Evolutionary conservation across 2,797 vertebrate genomes (phyloP).

Genomic region (Myripristis jacobus): DNA sequence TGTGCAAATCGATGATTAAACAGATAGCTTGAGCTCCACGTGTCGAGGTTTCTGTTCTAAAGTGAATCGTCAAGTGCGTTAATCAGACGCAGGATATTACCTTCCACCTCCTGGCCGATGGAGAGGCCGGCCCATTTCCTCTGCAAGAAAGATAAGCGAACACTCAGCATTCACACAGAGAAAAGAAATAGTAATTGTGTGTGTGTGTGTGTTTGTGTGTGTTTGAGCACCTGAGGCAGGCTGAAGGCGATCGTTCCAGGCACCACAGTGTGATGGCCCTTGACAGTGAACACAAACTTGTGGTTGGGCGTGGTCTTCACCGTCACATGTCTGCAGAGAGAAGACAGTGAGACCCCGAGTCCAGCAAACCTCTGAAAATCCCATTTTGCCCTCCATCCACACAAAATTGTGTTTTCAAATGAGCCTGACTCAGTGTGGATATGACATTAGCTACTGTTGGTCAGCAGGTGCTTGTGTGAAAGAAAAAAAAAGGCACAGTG

Average conservation of each 20-base stretch:
- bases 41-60: too few species aligned
- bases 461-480: too few species aligned
- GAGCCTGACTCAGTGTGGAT: too few species aligned
- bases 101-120: constrained; percentile 94
- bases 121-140: constrained; percentile 98
- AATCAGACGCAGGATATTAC: constrained; percentile 74
- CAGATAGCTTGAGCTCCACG: neutral
- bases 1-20: neutral
- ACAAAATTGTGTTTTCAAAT: too few species aligned
- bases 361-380: too few species aligned
- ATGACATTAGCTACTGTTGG: too few species aligned
- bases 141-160: constrained; percentile 69
- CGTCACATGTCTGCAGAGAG: constrained; percentile 87
- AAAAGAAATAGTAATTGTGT: neutral
- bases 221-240: constrained; percentile 89
- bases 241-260: constrained; percentile 95
- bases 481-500: too few species aligned
- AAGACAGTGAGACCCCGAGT: too few species aligned
- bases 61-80: neutral
- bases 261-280: constrained; percentile 89
- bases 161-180: neutral
- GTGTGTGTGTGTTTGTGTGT: neutral
- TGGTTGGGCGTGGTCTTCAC: constrained; percentile 95
- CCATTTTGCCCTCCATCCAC: too few species aligned
- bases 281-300: constrained; percentile 93